Percentiles rank a stretch among this genome's conserved stretches.
Conservation (phyloP, 2,113 vertebrate species). For the Xiphophorus maculatus region DNA sequence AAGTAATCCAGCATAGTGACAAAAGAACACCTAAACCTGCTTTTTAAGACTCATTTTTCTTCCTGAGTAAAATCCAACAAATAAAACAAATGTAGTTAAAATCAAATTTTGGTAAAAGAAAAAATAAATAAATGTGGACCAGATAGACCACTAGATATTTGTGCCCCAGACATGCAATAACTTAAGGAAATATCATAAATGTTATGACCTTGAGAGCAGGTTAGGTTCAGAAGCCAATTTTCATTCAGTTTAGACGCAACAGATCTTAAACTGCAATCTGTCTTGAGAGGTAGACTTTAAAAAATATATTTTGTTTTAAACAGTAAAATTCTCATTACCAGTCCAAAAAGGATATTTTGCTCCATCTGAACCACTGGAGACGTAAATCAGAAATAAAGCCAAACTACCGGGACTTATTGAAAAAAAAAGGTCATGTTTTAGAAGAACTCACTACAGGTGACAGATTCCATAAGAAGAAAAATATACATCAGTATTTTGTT, state of each 20-base stretch:
- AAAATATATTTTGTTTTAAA: too few relatives aligned
- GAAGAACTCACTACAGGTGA: constrained; percentile 98
- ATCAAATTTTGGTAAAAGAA: too few relatives aligned
- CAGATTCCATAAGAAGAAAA: constrained; percentile 98
- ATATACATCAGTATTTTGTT: constrained; percentile 98
- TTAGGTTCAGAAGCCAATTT: neutral
- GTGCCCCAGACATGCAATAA: neutral
- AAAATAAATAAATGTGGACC: neutral
- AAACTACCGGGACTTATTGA: constrained; percentile 82
- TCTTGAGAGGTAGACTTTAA: neutral
- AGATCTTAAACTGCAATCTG: neutral
- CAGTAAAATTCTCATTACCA: too few relatives aligned
- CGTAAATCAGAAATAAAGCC: constrained; percentile 3
- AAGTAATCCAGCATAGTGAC: neutral
- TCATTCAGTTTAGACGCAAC: neutral
- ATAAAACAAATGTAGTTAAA: neutral
- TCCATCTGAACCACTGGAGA: neutral
- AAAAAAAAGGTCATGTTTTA: constrained; percentile 91
- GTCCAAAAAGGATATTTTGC: neutral
- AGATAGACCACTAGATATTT: neutral
- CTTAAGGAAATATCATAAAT: neutral
- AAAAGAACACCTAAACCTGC: neutral
- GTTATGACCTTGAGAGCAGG: neutral
- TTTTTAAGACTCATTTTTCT: neutral
- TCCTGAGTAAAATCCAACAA: neutral